These are phyloP conservation scores for Scyliorhinus canicula DNA, from an alignment of 2,797 vertebrate species.

Conservation along the genomic window DNA sequence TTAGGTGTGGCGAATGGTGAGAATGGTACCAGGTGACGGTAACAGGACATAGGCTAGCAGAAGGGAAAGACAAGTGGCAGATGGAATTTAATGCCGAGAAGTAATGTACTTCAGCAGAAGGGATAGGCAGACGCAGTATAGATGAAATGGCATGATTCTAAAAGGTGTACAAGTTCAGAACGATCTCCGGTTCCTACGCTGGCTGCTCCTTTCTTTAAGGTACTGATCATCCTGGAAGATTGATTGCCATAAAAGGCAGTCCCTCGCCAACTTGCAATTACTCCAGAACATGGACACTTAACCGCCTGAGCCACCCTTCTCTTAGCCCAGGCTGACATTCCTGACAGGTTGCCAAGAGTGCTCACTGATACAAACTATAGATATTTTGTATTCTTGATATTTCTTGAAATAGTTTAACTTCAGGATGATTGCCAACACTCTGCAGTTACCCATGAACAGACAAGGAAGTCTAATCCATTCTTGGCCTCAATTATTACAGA, in stretches of 20 bases:
- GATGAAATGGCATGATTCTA: too few species aligned
- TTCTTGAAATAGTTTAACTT: not conserved
- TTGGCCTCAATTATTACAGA: slow-evolving; percentile 58
- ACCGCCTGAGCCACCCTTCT: not conserved
- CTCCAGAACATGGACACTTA: not conserved
- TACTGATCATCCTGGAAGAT: not conserved
- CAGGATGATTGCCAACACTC: not conserved
- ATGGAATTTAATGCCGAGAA: too few species aligned
- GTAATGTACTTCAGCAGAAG: too few species aligned
- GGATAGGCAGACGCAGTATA: too few species aligned
- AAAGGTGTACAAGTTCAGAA: too few species aligned
- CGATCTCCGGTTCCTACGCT: not conserved
- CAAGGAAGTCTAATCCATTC: not conserved
- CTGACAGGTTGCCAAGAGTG: not conserved
- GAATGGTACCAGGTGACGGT: too few species aligned
- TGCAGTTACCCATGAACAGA: not conserved
- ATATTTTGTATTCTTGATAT: not conserved
- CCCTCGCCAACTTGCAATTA: not conserved
- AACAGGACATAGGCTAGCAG: too few species aligned
- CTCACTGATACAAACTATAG: not conserved
- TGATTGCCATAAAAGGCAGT: not conserved
- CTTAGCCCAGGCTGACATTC: not conserved
- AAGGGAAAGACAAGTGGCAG: too few species aligned
- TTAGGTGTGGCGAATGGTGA: too few species aligned
- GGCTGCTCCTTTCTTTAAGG: not conserved